These are phyloP conservation scores for Mythimna lalbum DNA, from an alignment of 2,888 invertebrate genomes.

Conservation along the genomic window DNA sequence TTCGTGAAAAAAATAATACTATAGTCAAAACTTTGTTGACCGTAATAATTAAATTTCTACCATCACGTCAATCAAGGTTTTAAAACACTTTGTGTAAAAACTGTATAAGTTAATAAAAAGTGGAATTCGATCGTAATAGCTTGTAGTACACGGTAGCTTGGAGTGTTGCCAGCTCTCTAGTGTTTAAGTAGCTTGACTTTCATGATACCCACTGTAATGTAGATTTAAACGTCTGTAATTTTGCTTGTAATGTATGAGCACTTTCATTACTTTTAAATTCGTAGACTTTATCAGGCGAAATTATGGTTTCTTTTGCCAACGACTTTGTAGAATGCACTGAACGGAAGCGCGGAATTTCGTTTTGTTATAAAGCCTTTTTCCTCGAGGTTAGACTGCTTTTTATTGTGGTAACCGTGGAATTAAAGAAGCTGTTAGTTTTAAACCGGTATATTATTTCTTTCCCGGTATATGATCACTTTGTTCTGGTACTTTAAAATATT, in stretches of 20 bases:
- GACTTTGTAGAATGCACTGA: conserved; percentile 33
- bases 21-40: conserved; percentile 38
- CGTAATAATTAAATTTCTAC: conserved; percentile 45
- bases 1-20: conserved; percentile 28
- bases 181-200: conserved; percentile 68
- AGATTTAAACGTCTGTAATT: conserved; percentile 63
- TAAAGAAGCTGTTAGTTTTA: conserved; percentile 22
- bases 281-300: conserved; percentile 53
- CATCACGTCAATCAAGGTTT: conserved; percentile 19
- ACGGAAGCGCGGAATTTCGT: conserved; percentile 20
- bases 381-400: conserved; percentile 21
- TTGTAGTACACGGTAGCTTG: conserved; percentile 69
- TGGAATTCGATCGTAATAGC: conserved; percentile 63
- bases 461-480: neutral
- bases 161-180: conserved; percentile 72
- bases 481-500: conserved; percentile 5
- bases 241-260: conserved; percentile 50
- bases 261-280: conserved; percentile 61
- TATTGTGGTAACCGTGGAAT: conserved; percentile 7
- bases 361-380: conserved; percentile 21
- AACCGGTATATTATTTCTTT: neutral
- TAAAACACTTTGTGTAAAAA: conserved; percentile 42
- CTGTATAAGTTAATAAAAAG: conserved; percentile 37
- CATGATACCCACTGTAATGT: conserved; percentile 67
- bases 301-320: conserved; percentile 56